phyloP scores from a whole-genome alignment of 2,113 vertebrate genomes.

The Oncorhynchus keta region DNA sequence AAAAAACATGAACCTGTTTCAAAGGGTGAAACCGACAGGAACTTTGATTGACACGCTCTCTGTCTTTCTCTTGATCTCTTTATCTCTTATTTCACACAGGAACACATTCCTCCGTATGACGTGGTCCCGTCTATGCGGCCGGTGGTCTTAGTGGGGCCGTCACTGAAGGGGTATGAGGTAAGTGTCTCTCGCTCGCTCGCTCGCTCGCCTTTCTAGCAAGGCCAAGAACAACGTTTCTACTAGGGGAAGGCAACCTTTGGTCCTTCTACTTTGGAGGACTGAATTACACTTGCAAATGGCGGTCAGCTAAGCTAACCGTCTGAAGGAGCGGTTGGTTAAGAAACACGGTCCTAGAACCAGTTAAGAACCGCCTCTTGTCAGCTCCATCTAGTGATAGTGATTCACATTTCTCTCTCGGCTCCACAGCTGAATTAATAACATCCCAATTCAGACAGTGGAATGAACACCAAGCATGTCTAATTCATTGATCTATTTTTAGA shows the following conservation, averaged over 20 bases:
- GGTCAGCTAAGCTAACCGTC: no score
- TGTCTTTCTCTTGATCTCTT: background rate
- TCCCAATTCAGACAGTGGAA: background rate
- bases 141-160: slow-evolving; percentile 94
- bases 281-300: no score
- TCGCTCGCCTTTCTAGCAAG: slow-evolving; percentile 17
- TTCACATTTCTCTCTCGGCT: background rate
- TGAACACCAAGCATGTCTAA: background rate
- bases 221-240: background rate
- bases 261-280: no score
- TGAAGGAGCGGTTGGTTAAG: no score
- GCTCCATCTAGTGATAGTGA: background rate
- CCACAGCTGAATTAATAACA: background rate
- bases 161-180: slow-evolving; percentile 96
- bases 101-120: slow-evolving; percentile 91
- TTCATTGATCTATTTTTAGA: slow-evolving; percentile 10
- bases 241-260: no score
- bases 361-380: background rate
- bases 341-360: background rate
- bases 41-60: background rate
- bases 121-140: slow-evolving; percentile 97
- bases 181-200: slow-evolving; percentile 23
- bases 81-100: slow-evolving; percentile 68
- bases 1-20: background rate
- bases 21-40: background rate